Conservation (phyloP, 2,888 invertebrate species). For the Agrochola circellaris region DNA sequence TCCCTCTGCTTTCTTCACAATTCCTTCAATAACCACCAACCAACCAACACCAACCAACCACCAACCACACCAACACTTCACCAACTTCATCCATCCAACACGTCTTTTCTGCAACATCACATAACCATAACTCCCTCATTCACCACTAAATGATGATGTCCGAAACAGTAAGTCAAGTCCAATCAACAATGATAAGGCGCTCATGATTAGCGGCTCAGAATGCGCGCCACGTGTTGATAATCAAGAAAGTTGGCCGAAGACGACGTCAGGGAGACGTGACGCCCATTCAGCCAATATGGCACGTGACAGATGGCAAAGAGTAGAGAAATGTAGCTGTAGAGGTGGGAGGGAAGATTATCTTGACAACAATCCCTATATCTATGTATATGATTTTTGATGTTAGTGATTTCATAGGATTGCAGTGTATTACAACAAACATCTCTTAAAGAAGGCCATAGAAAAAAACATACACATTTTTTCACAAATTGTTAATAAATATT, state of each 20-base stretch:
- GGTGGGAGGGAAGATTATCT: conserved; percentile 17
- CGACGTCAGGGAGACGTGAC: conserved; percentile 83
- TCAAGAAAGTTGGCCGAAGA: conserved; percentile 86
- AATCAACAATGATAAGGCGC: conserved; percentile 67
- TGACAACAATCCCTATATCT: too few species aligned
- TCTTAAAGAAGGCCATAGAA: background rate
- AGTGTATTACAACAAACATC: background rate
- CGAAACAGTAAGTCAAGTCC: conserved; percentile 59
- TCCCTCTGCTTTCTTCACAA: background rate
- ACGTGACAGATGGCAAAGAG: conserved; percentile 75
- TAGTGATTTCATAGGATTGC: background rate
- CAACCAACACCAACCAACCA: too few species aligned
- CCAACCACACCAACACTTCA: too few species aligned
- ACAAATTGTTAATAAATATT: background rate
- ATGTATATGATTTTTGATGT: too few species aligned
- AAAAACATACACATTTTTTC: background rate
- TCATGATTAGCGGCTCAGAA: conserved; percentile 77
- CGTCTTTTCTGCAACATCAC: background rate
- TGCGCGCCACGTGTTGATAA: conserved; percentile 86
- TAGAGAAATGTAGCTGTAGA: conserved; percentile 47
- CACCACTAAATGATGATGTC: conserved; percentile 35
- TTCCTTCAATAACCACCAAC: background rate
- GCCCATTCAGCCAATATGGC: conserved; percentile 82
- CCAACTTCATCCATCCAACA: too few species aligned
- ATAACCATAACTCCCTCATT: conserved; percentile 4